These are phyloP conservation scores for Agonopterix subpropinquella DNA, from an alignment of 2,888 invertebrate species.

Conservation along the genomic window DNA sequence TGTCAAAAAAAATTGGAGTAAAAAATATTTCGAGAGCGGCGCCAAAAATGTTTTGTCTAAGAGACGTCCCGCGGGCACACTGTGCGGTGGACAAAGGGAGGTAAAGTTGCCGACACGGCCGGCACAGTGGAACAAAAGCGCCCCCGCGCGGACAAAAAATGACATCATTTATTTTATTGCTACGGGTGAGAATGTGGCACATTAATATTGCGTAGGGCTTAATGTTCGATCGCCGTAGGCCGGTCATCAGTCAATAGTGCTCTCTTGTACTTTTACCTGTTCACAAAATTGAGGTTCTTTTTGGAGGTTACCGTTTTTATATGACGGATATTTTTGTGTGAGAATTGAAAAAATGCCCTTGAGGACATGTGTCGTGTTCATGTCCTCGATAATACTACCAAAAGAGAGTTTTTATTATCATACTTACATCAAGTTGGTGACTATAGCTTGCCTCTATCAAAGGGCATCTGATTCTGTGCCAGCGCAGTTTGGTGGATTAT, in stretches of 20 bases:
- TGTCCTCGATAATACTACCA: too few species aligned
- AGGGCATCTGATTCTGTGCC: too few species aligned
- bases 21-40: constrained; percentile 52
- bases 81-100: constrained; percentile 46
- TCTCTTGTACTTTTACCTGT: constrained; percentile 10
- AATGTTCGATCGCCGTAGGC: constrained; percentile 67
- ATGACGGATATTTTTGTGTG: too few species aligned
- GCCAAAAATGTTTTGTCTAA: constrained; percentile 69
- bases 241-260: constrained; percentile 38
- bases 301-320: too few species aligned
- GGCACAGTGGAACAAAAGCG: constrained; percentile 55
- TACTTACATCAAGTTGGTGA: too few species aligned
- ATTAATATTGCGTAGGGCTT: constrained; percentile 69
- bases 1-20: constrained; percentile 20
- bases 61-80: constrained; percentile 59
- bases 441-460: too few species aligned
- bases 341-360: too few species aligned
- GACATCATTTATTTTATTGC: constrained; percentile 76
- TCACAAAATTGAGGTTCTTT: not conserved
- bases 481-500: too few species aligned
- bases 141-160: constrained; percentile 69
- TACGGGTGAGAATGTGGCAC: constrained; percentile 68
- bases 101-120: constrained; percentile 50
- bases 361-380: too few species aligned
- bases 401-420: too few species aligned